Conservation (phyloP, 2,797 vertebrate genomes). For the Coregonus suidteri region DNA sequence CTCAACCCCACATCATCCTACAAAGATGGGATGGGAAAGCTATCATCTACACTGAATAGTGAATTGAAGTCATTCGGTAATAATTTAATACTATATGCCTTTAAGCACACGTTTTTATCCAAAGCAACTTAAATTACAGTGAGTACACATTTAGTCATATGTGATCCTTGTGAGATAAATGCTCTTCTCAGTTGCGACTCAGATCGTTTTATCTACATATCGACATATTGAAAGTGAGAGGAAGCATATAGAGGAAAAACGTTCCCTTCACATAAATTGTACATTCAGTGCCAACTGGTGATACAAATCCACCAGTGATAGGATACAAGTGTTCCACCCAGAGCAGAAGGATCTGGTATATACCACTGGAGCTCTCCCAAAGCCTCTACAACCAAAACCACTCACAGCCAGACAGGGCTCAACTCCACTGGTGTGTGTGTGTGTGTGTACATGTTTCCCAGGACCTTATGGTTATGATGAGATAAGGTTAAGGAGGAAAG, state of each 20-base stretch:
- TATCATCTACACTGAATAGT: slow-evolving; percentile 11
- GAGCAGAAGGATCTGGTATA: slow-evolving; percentile 47
- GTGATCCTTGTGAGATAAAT: background rate
- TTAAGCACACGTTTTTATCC: too few relatives aligned
- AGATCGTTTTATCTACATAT: slow-evolving; percentile 18
- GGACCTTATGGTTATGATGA: background rate
- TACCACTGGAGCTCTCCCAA: slow-evolving; percentile 40
- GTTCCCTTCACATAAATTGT: slow-evolving; percentile 40
- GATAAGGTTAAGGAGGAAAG: background rate
- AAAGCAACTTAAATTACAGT: background rate
- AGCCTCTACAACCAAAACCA: slow-evolving; percentile 45
- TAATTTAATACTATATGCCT: too few relatives aligned
- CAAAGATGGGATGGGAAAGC: background rate
- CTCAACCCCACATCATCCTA: slow-evolving; percentile 29
- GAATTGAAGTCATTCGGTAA: too few relatives aligned
- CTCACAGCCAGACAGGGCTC: too few relatives aligned
- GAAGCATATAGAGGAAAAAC: slow-evolving; percentile 39
- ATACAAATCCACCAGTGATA: slow-evolving; percentile 46
- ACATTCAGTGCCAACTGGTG: slow-evolving; percentile 48
- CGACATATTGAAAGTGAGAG: slow-evolving; percentile 39
- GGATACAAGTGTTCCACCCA: slow-evolving; percentile 44
- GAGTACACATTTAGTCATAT: too few relatives aligned
- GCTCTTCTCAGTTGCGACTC: background rate
- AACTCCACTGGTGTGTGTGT: background rate
- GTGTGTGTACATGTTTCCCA: background rate